Evolutionary conservation across 2,888 invertebrate species (phyloP), one percentile per base, ranked within the genome.

Genomic region (Scrobipalpa costella): DNA sequence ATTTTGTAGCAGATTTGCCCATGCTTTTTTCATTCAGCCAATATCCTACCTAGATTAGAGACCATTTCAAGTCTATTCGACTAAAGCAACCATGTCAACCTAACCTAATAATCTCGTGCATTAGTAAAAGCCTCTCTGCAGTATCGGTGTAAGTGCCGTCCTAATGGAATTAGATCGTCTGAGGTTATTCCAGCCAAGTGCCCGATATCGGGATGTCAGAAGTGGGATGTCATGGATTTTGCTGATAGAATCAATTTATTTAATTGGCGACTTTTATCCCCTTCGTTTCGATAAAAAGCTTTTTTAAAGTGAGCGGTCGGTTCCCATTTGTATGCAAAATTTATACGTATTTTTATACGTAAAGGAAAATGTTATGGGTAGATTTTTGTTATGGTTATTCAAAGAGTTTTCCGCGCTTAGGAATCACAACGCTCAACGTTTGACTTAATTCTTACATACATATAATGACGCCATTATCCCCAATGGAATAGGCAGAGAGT

Each of bases 121-220:
- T 52, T 50, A 33, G n/a, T 55, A 69, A 68, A 68, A 66, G 62
- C 15, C 47, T 19, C 57, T 17, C 65, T 68, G 63, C 58, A 64
- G 63, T 55, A 55, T 65, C 64, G 2, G 47, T 71, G 50, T 65
- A 71, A 75, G 77, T 77, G 77, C 65, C 66, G 66, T 64, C 68
- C 67, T 79, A 79, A 77, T 78, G 71, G 70, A 71, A 77, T 77
- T 76, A 75, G 71, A 74, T 73, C 75, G 70, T 70, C 71, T 71
- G 34, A 34, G 11, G 64, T 57, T 69, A 61, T 65, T 67, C 66
- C 57, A 69, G 69, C 67, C 69, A 64, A 58, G 62, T 36, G 55
- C 61, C 55, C 63, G 63, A 63, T 63, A 70, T 44, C 44, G 5
- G n/a, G 19, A 52, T 8, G 34, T 61, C 66, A 40, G 50, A 57